Evolutionary conservation across 2,113 vertebrate species (phyloP).

Genomic region (Puma concolor): DNA sequence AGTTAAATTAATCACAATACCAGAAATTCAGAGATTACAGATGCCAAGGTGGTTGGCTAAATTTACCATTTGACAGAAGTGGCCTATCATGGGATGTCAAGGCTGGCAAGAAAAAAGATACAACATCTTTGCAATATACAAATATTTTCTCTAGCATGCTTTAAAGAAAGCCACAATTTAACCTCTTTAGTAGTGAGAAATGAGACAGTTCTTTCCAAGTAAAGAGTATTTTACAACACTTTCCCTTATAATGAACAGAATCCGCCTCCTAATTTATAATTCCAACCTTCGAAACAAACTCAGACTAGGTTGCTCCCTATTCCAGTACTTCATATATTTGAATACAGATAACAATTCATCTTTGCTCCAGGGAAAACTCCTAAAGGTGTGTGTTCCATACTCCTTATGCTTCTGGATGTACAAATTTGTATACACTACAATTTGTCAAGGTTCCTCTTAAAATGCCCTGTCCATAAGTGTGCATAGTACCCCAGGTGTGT

Average conservation of each 20-base stretch:
- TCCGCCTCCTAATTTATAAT: background rate
- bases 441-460: background rate
- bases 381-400: background rate
- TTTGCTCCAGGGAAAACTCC: background rate
- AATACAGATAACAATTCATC: background rate
- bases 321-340: background rate
- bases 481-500: background rate
- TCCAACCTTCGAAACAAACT: background rate
- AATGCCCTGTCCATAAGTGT: background rate
- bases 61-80: background rate
- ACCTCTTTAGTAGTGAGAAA: background rate
- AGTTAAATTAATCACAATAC: background rate
- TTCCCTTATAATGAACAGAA: background rate
- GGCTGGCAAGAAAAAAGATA: background rate
- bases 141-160: background rate
- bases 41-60: background rate
- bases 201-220: background rate
- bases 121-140: background rate
- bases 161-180: background rate
- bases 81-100: background rate
- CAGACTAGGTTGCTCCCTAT: background rate
- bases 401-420: background rate
- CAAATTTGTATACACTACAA: background rate
- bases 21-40: constrained; percentile 30
- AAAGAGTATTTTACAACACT: background rate